These are phyloP conservation scores for Platichthys stellatus DNA, from an alignment of 2,113 vertebrate species.

Conservation along the genomic window DNA sequence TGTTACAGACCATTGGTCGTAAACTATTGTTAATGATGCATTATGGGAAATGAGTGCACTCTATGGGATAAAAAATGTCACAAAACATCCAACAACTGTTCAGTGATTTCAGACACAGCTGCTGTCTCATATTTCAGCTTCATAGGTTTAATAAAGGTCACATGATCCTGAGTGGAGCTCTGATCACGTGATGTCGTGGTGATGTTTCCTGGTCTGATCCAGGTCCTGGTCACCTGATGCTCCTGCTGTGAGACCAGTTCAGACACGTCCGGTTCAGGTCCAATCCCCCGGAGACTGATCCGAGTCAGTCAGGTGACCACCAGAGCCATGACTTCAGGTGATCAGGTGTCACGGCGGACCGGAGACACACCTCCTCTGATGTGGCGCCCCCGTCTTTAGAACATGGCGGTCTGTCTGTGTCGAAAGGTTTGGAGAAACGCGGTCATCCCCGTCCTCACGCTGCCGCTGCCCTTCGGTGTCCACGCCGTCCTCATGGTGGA, in stretches of 20 bases:
- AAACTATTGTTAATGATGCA: no score
- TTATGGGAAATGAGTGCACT: no score
- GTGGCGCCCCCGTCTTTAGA: constrained; percentile 31
- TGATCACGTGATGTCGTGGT: background rate
- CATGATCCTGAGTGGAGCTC: background rate
- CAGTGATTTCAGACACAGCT: background rate
- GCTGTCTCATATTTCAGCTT: background rate
- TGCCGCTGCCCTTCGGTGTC: constrained; percentile 54
- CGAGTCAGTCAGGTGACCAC: constrained; percentile 3
- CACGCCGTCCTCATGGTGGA: constrained; percentile 9
- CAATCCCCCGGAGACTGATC: background rate
- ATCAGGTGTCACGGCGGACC: background rate
- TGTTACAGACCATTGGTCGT: no score
- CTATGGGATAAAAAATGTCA: no score
- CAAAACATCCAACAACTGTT: background rate
- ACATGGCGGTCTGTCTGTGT: constrained; percentile 83
- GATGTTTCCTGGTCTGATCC: background rate
- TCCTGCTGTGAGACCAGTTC: background rate
- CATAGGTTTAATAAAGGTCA: background rate
- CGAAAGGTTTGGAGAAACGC: constrained; percentile 91
- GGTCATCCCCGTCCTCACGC: constrained; percentile 86
- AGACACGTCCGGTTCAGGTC: background rate
- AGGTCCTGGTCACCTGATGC: background rate
- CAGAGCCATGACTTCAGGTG: constrained; percentile 26
- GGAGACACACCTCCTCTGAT: no score